Conservation (phyloP, 2,797 vertebrate genomes). For the Leucoraja ocellata region DNA sequence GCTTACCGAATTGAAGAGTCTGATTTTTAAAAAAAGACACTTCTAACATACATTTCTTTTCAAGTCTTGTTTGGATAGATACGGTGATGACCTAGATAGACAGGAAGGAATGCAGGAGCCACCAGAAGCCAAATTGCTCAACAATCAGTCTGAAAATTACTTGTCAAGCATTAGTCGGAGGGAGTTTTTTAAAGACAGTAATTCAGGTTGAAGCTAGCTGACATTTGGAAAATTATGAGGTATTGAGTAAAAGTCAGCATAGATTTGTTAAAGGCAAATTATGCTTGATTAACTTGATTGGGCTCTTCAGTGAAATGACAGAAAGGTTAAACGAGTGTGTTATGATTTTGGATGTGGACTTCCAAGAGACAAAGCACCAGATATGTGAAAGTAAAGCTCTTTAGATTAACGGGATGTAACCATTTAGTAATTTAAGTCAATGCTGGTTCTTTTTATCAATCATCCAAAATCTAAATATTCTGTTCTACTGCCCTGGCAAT, state of each 20-base stretch:
- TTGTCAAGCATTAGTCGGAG: not conserved
- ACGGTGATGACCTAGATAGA: not conserved
- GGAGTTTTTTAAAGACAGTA: not conserved
- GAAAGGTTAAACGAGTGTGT: not conserved
- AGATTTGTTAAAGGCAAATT: constrained; percentile 4
- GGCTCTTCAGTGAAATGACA: not conserved
- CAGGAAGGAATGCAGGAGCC: not conserved
- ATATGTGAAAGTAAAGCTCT: not conserved
- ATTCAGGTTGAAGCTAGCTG: not conserved
- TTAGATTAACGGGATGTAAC: not conserved
- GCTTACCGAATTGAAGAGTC: not conserved
- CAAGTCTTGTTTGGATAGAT: not conserved
- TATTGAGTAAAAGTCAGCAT: not conserved
- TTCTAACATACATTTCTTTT: constrained; percentile 7
- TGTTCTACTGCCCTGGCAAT: no score
- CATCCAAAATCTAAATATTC: no score
- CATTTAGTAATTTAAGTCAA: no score
- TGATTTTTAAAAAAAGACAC: not conserved
- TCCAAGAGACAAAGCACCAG: not conserved
- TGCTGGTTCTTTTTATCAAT: no score
- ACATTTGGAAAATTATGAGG: not conserved
- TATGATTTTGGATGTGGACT: not conserved
- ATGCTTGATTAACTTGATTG: not conserved
- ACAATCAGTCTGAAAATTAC: not conserved
- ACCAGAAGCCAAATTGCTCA: not conserved